A percentile compares a stretch with the other conserved stretches of the same genome.
Evolutionary conservation across 2,888 invertebrate genomes (phyloP).

Genomic region (Pemphredon lugubris): DNA sequence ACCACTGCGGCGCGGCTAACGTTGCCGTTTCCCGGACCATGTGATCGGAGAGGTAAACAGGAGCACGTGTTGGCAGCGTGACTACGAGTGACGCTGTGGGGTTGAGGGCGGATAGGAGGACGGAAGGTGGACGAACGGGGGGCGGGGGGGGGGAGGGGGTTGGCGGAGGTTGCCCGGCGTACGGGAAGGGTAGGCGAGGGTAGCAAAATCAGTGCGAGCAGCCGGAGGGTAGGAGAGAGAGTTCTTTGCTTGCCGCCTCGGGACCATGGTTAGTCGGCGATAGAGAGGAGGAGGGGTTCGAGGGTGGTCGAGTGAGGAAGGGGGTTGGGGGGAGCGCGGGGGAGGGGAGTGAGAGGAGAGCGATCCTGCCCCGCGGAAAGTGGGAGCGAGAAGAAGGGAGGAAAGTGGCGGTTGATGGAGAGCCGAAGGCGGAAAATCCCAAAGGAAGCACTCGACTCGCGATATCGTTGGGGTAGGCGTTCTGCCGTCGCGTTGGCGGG

Average conservation of each 20-base stretch:
- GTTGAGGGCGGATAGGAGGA: constrained; percentile 50
- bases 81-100: constrained; percentile 63
- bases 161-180: constrained; percentile 32
- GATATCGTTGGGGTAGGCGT: constrained; percentile 76
- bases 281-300: constrained; percentile 51
- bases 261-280: constrained; percentile 55
- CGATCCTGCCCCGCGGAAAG: constrained; percentile 16
- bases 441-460: constrained; percentile 77
- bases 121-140: constrained; percentile 24
- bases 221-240: constrained; percentile 64
- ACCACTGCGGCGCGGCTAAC: constrained; percentile 13
- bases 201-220: constrained; percentile 71
- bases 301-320: constrained; percentile 21
- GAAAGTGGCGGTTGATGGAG: constrained; percentile 51
- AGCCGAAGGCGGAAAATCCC: constrained; percentile 72
- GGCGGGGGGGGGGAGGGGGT: constrained; percentile 36
- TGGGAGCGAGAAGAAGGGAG: constrained; percentile 24
- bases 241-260: constrained; percentile 71
- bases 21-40: constrained; percentile 57
- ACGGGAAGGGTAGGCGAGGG: constrained; percentile 61
- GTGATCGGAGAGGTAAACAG: constrained; percentile 77
- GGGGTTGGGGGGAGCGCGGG: too few species aligned
- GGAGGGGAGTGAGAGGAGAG: constrained; percentile 29
- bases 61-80: constrained; percentile 79
- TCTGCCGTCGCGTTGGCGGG: constrained; percentile 7